phyloP scores from a whole-genome alignment of 2,113 vertebrate genomes.

The Bufo gargarizans region DNA sequence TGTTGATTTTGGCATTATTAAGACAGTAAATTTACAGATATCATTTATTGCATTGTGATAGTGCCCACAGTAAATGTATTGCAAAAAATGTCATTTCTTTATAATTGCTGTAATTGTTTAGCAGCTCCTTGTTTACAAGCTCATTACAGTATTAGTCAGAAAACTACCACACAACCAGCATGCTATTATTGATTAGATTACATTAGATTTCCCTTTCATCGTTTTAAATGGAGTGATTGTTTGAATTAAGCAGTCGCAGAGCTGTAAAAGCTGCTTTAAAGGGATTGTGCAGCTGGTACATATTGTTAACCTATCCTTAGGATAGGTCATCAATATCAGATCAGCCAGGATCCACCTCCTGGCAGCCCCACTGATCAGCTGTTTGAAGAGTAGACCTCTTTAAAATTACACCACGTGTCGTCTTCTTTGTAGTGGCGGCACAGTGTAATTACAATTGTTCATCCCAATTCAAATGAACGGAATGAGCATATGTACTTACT shows the following conservation, averaged over 20 bases:
- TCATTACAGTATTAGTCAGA: slow-evolving; percentile 41
- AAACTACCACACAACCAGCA: slow-evolving; percentile 27
- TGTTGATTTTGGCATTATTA: slow-evolving; percentile 25
- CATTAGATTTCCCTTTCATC: neutral
- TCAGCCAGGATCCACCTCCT: no score
- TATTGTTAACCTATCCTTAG: no score
- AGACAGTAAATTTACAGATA: slow-evolving; percentile 12
- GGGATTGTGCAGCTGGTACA: no score
- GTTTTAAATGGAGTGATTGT: neutral
- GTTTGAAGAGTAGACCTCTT: no score
- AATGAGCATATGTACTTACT: no score
- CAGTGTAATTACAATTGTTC: no score
- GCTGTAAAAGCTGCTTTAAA: neutral
- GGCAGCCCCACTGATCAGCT: no score
- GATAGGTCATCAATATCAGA: no score
- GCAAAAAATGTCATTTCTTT: slow-evolving; percentile 15
- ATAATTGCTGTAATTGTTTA: slow-evolving; percentile 39
- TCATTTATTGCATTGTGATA: neutral
- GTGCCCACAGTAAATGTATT: slow-evolving; percentile 28
- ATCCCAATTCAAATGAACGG: no score
- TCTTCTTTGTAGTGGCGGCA: no score
- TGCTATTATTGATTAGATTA: slow-evolving; percentile 20
- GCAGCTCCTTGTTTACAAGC: slow-evolving; percentile 20
- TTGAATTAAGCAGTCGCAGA: neutral
- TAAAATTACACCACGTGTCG: no score